Evolutionary conservation across 2,113 vertebrate species (phyloP).

Genomic region (Pseudopipra pipra): DNA sequence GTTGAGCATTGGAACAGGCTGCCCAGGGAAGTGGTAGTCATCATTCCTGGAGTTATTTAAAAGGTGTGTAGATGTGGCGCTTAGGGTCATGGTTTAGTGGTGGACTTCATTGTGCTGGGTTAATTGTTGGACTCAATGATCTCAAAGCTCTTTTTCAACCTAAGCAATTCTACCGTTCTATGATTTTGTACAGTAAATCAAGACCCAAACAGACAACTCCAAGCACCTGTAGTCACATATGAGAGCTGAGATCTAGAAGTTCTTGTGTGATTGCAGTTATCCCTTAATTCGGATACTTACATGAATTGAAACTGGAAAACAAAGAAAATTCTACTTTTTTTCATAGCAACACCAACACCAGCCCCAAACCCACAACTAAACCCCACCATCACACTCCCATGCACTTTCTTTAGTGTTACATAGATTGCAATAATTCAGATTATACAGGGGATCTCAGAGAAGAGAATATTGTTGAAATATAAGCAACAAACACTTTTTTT

Average conservation of each 20-base stretch:
- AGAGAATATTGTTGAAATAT: not conserved
- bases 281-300: not conserved
- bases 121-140: not conserved
- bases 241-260: not conserved
- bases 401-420: not conserved
- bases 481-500: not conserved
- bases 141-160: not conserved
- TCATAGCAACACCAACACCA: not conserved
- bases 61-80: not conserved
- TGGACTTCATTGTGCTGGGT: not conserved
- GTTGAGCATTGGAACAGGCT: not conserved
- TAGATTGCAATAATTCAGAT: not conserved
- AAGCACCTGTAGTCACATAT: not conserved
- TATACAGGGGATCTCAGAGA: not conserved
- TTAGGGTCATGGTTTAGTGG: not conserved
- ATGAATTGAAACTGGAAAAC: not conserved
- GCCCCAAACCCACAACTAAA: not conserved
- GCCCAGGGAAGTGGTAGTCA: not conserved
- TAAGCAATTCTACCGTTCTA: not conserved
- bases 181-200: not conserved
- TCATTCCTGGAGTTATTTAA: not conserved
- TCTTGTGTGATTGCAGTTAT: not conserved
- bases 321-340: not conserved
- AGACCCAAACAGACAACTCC: not conserved
- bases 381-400: accelerated